A percentile compares a stretch with the other conserved stretches of the same genome.
Evolutionary conservation across 2,797 vertebrate genomes (phyloP).

Genomic region (Channallabes apus): DNA sequence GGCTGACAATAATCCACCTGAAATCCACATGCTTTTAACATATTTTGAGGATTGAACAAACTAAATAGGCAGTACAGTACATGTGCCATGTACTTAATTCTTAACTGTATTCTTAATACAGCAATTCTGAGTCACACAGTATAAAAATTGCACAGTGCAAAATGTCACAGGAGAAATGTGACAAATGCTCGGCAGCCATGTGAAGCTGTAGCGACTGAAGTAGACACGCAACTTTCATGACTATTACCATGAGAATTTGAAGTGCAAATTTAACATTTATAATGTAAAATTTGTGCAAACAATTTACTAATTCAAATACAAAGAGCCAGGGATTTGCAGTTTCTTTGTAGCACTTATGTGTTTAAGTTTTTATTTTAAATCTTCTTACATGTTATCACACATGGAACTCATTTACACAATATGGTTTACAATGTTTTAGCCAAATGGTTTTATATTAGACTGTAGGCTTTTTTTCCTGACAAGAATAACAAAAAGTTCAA

Average conservation of each 20-base stretch:
- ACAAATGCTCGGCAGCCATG: neutral
- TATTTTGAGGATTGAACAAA: neutral
- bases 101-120: neutral
- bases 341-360: neutral
- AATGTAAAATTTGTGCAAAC: neutral
- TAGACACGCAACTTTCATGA: neutral
- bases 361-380: neutral
- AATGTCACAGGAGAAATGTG: neutral
- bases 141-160: neutral
- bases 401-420: neutral
- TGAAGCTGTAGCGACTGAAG: neutral
- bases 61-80: neutral
- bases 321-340: neutral
- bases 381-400: neutral
- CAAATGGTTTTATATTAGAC: neutral
- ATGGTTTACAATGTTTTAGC: neutral
- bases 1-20: neutral
- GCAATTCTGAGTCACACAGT: neutral
- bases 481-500: neutral
- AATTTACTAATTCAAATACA: neutral
- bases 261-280: neutral
- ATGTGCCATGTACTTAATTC: neutral
- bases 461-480: neutral
- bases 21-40: slow-evolving; percentile 2
- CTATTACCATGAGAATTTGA: neutral